Percentiles rank a stretch among this genome's conserved stretches.
Evolutionary conservation across 1,140 invertebrate species (phyloP).

Genomic region (Pseudoatta argentina): DNA sequence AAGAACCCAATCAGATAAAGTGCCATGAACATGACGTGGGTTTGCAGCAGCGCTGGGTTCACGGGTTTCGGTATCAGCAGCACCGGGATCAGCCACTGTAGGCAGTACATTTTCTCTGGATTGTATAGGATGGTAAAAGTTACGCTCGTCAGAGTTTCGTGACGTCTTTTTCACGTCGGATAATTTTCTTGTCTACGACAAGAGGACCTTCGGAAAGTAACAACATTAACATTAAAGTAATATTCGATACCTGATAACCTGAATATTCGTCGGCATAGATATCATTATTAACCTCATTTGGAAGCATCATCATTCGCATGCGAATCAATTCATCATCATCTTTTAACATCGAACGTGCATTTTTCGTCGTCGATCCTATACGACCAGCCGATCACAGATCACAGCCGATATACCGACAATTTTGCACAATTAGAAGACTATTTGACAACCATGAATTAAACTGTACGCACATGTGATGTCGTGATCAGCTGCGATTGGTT

Average conservation of each 20-base stretch:
- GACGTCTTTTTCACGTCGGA: conserved; percentile 1
- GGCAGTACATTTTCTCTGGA: conserved; percentile 95
- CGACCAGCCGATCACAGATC: neutral
- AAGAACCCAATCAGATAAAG: conserved; percentile 97
- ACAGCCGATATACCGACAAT: neutral
- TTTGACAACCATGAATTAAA: neutral
- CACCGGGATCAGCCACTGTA: conserved; percentile 99
- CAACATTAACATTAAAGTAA: conserved; percentile 7
- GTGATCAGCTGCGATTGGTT: neutral
- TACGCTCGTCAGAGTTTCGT: conserved; percentile 10
- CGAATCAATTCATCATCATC: neutral
- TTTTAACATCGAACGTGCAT: neutral
- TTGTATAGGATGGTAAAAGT: conserved; percentile 1
- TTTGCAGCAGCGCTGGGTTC: conserved; percentile 97
- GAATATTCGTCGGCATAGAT: neutral
- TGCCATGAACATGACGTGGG: conserved; percentile 98
- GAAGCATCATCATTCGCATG: conserved; percentile 50
- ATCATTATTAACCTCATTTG: conserved; percentile 65
- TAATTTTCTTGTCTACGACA: conserved; percentile 55
- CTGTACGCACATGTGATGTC: neutral
- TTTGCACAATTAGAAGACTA: neutral
- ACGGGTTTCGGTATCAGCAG: conserved; percentile 98
- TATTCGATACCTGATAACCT: neutral
- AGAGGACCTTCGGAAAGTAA: conserved; percentile 21
- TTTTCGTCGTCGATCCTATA: neutral